Percentiles rank a stretch among this genome's conserved stretches.
Evolutionary conservation across 1,140 invertebrate species (phyloP).

Genomic region (Drosophila baimaii): DNA sequence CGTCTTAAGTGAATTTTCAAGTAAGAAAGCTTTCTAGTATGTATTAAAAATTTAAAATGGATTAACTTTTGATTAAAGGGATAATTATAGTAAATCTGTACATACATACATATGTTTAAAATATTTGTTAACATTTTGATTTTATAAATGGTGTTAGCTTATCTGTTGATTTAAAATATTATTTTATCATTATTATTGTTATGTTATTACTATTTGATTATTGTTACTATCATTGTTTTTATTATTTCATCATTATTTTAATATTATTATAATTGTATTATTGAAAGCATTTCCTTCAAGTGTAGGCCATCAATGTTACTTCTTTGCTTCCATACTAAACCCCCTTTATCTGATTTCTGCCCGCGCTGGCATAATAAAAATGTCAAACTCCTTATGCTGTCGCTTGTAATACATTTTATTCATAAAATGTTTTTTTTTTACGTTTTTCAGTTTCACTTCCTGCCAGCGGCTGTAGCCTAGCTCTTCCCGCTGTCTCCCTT

Average conservation of each 20-base stretch:
- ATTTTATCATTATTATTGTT: not conserved
- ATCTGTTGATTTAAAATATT: too few species aligned
- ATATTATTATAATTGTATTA: too few species aligned
- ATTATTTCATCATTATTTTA: not conserved
- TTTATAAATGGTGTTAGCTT: too few species aligned
- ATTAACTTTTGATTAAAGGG: too few species aligned
- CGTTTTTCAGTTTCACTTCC: constrained; percentile 9
- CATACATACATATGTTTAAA: too few species aligned
- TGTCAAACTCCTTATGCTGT: constrained; percentile 79
- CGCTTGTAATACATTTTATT: constrained; percentile 82
- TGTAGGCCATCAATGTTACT: constrained; percentile 28
- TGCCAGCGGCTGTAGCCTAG: constrained; percentile 15
- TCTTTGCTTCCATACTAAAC: not conserved
- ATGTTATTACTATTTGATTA: too few species aligned
- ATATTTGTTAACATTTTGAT: not conserved
- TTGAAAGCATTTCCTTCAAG: not conserved
- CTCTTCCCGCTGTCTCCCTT: constrained; percentile 1
- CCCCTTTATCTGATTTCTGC: constrained; percentile 41
- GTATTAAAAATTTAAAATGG: too few species aligned
- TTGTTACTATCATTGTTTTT: not conserved
- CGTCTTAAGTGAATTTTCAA: too few species aligned
- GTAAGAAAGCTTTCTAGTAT: not conserved
- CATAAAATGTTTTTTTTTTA: constrained; percentile 70
- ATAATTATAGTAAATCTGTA: too few species aligned
- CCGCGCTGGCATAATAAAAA: constrained; percentile 72